Percentiles rank a stretch among this genome's conserved stretches.
Evolutionary conservation across 2,797 vertebrate genomes (phyloP).

Genomic region (Microchirus variegatus): DNA sequence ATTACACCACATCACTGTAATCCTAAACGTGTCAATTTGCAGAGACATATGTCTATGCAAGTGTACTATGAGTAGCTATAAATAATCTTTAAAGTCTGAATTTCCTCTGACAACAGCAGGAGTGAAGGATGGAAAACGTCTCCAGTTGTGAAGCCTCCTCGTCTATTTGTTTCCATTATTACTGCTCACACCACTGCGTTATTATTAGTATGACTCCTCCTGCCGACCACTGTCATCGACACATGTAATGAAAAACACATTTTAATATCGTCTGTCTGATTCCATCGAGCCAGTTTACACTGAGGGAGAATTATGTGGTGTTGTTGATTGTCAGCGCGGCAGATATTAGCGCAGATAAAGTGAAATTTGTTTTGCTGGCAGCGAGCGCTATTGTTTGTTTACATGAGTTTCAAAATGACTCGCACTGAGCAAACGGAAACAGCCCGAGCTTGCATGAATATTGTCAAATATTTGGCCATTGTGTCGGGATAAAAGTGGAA

Average conservation of each 20-base stretch:
- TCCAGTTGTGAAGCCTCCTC: constrained; percentile 17
- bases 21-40: not conserved
- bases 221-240: constrained; percentile 39
- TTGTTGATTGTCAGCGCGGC: constrained; percentile 40
- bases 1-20: not conserved
- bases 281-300: constrained; percentile 41
- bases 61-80: not conserved
- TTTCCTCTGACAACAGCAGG: constrained; percentile 7
- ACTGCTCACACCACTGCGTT: constrained; percentile 22
- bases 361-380: constrained; percentile 59
- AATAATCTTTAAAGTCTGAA: not conserved
- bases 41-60: not conserved
- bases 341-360: constrained; percentile 64
- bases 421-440: constrained; percentile 15
- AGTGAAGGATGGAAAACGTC: constrained; percentile 16
- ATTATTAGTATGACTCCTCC: constrained; percentile 43
- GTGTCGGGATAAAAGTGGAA: constrained; percentile 10
- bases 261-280: constrained; percentile 63
- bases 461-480: constrained; percentile 31
- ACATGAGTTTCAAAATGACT: constrained; percentile 43
- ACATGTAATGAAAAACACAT: constrained; percentile 61
- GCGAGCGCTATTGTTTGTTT: constrained; percentile 57
- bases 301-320: constrained; percentile 43
- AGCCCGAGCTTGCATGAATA: constrained; percentile 10
- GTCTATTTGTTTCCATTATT: constrained; percentile 57